Evolutionary conservation across 2,888 invertebrate species (phyloP), one percentile per base, ranked within the genome.

Genomic region (Lepidocyrtinus sp.): DNA sequence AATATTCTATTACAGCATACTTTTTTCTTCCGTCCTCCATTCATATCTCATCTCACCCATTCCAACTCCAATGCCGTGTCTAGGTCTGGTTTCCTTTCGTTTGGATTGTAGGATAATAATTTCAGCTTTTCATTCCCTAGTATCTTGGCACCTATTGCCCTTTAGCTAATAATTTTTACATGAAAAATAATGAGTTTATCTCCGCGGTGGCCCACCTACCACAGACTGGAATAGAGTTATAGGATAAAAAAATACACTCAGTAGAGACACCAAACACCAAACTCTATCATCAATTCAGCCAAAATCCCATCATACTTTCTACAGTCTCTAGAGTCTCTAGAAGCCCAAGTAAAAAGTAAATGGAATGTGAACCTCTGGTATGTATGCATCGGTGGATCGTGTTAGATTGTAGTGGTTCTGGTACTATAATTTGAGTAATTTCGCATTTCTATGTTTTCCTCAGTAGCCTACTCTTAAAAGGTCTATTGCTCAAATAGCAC

Each of bases 171-270:
- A 86, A 86, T 86, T 86, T 86, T 76, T 82, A 85, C 82, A 84
- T 84, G 83, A 83, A 85, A 85, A 86, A 84, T 86, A 86, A 86
- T 86, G 86, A 86, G 86, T 85, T 85, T 85, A 86, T 86, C 86
- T 86, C 85, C 84, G 81, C 83, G 86, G 86, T 85, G 86, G 86
- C 85, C 83, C 83, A 86, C 86, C 86, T 86, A 86, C 86, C 86
- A 84, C 86, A 86, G 85, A 81, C 85, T 78, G 76, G 67, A 73
- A 67, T 7, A 36, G 12, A 36, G 36, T 36, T 12, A 36, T 5
- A 36, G 36, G n/a, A n/a, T n/a, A n/a, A n/a, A n/a, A n/a, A n/a
- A n/a, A n/a, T n/a, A n/a, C n/a, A n/a, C n/a, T n/a, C n/a, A n/a
- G n/a, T n/a, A n/a, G n/a, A n/a, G n/a, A n/a, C n/a, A n/a, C n/a